phyloP scores from a whole-genome alignment of 2,888 invertebrate genomes.

The Microchrysa polita region DNA sequence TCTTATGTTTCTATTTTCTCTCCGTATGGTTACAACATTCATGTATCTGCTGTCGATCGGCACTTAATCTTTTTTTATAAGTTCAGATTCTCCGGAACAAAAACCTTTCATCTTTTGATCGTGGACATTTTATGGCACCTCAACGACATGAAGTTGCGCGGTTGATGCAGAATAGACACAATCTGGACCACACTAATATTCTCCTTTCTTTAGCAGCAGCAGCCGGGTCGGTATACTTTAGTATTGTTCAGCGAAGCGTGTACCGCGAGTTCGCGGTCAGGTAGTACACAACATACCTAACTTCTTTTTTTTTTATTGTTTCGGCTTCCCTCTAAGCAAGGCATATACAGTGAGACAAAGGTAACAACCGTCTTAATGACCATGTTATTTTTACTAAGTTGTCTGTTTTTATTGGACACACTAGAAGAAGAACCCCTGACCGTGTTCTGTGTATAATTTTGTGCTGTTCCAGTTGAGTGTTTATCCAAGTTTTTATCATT shows the following conservation, averaged over 20 bases:
- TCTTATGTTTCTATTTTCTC: background rate
- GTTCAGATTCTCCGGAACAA: constrained; percentile 6
- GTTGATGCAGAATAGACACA: background rate
- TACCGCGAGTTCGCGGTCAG: background rate
- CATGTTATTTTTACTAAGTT: constrained; percentile 36
- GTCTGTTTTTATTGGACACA: constrained; percentile 33
- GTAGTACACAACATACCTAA: background rate
- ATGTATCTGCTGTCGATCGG: constrained; percentile 21
- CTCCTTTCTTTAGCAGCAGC: background rate
- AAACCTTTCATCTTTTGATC: constrained; percentile 28
- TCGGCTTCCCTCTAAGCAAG: background rate
- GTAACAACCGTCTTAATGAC: constrained; percentile 41
- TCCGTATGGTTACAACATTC: constrained; percentile 8
- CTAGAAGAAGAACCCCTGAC: constrained; percentile 5
- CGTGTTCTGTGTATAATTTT: constrained; percentile 18
- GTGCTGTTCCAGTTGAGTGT: constrained; percentile 42
- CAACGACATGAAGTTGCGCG: background rate
- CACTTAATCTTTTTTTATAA: constrained; percentile 37
- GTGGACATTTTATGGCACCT: constrained; percentile 37
- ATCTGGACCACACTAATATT: constrained; percentile 24
- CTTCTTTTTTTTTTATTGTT: background rate
- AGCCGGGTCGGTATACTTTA: background rate
- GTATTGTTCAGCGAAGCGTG: no score
- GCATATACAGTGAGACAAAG: constrained; percentile 37
- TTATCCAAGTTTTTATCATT: constrained; percentile 38